These are phyloP conservation scores for Epinotia ramella DNA, from an alignment of 2,888 invertebrate species.

Conservation along the genomic window DNA sequence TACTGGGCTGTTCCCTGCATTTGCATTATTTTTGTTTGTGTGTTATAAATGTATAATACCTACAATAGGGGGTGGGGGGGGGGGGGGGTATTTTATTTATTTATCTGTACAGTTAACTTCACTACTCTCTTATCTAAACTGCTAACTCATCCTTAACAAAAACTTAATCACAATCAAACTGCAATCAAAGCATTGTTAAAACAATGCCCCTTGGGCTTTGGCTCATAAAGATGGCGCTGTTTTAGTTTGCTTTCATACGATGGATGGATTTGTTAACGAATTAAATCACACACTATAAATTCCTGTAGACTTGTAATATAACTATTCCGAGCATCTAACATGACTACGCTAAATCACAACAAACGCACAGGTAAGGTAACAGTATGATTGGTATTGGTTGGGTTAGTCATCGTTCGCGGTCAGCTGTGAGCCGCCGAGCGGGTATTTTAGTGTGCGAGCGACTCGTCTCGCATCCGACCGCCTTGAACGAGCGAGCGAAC, in stretches of 20 bases:
- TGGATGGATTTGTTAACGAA: conserved; percentile 10
- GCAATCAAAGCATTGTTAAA: conserved; percentile 24
- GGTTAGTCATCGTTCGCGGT: conserved; percentile 24
- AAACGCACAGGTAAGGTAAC: conserved; percentile 2
- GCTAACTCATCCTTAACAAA: conserved; percentile 17
- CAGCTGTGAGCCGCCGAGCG: conserved; percentile 51
- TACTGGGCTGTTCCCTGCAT: too few species aligned
- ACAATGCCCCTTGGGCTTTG: not conserved
- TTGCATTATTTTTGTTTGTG: too few species aligned
- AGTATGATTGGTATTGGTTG: too few species aligned
- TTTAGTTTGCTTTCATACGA: not conserved
- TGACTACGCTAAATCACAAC: conserved; percentile 4
- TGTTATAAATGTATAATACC: too few species aligned
- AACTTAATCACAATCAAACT: conserved; percentile 9
- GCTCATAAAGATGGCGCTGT: conserved; percentile 11
- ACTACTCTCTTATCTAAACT: not conserved
- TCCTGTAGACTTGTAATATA: not conserved
- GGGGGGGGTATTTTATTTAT: too few species aligned
- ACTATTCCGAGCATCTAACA: not conserved
- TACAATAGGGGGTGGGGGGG: too few species aligned
- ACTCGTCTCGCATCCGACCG: conserved; percentile 53
- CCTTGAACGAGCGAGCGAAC: conserved; percentile 46
- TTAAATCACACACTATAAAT: not conserved
- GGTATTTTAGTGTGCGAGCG: conserved; percentile 70
- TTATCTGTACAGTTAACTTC: not conserved